phyloP scores from a whole-genome alignment of 2,888 invertebrate species.

The Volucella bombylans region DNA sequence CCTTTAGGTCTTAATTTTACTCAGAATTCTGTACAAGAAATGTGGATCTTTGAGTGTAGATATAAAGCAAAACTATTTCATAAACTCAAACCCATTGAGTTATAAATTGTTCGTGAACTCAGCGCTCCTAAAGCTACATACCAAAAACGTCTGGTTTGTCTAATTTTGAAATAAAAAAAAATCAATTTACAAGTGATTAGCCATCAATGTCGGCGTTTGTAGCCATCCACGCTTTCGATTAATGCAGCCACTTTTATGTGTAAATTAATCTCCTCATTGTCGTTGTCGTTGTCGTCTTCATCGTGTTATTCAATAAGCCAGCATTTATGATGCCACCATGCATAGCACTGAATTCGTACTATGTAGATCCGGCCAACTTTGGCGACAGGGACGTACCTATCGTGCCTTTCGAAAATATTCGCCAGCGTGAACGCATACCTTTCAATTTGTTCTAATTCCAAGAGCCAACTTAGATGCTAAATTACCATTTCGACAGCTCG shows the following conservation, averaged over 20 bases:
- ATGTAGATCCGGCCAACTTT: conserved; percentile 30
- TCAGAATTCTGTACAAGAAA: no score
- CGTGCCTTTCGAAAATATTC: conserved; percentile 68
- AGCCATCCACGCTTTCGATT: conserved; percentile 53
- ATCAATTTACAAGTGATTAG: conserved; percentile 68
- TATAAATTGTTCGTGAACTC: no score
- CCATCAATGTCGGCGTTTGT: conserved; percentile 44
- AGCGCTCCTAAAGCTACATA: no score
- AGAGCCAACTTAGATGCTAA: conserved; percentile 29
- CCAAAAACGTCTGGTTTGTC: conserved; percentile 9
- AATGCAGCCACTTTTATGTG: conserved; percentile 49
- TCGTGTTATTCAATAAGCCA: conserved; percentile 17
- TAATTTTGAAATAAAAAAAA: conserved; percentile 12
- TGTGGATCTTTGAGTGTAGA: no score
- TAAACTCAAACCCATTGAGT: no score
- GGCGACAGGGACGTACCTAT: conserved; percentile 65
- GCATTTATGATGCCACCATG: neutral
- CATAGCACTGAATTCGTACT: neutral
- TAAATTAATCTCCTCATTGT: conserved; percentile 59
- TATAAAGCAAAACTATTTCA: no score
- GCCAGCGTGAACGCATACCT: conserved; percentile 42
- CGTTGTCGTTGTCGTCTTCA: neutral
- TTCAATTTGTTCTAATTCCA: conserved; percentile 68
- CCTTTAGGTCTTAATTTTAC: no score
- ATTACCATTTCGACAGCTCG: conserved; percentile 41